Evolutionary conservation across 2,113 vertebrate species (phyloP).

Genomic region (human (Homo sapiens)): GRCh38 chr17:32097501-32098000

Average conservation of each 20-base stretch:
- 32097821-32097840: background rate
- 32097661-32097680: background rate
- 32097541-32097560: background rate
- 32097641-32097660: background rate
- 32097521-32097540: background rate
- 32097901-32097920: background rate
- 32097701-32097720: background rate
- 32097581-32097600: background rate
- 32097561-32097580: background rate
- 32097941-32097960: background rate
- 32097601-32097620: no score
- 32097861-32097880: background rate
- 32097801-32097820: background rate
- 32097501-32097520: background rate
- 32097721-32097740: background rate
- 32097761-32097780: background rate
- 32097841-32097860: background rate
- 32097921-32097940: background rate
- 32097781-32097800: background rate
- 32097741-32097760: no score
- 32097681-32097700: background rate
- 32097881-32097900: background rate
- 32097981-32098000: background rate
- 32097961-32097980: constrained; percentile 12
- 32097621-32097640: background rate